Percentiles rank a stretch among this genome's conserved stretches.
Evolutionary conservation across 2,113 vertebrate genomes (phyloP).

Genomic region (Syngnathus typhle): DNA sequence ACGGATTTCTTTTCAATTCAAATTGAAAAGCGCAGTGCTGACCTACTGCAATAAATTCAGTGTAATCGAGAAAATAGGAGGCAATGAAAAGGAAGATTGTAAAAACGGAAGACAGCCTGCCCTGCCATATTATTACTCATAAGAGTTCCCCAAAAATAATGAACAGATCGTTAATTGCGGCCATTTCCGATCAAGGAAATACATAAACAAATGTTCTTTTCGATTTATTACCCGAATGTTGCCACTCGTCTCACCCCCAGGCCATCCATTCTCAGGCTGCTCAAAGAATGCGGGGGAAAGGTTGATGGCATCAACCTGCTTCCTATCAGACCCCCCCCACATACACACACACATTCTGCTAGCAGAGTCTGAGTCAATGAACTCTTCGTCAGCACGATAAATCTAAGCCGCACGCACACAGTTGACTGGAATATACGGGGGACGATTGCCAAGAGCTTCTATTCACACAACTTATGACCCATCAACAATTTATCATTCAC

Average conservation of each 20-base stretch:
- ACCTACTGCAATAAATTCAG: no score
- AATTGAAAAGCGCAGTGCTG: no score
- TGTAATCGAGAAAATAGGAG: neutral
- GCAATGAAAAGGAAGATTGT: neutral
- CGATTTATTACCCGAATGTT: neutral
- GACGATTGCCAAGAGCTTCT: slow-evolving; percentile 24
- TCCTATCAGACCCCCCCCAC: slow-evolving; percentile 46
- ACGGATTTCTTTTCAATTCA: no score
- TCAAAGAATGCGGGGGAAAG: slow-evolving; percentile 62
- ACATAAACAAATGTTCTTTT: neutral
- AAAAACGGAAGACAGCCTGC: neutral
- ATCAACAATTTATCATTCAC: slow-evolving; percentile 37
- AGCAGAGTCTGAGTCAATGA: slow-evolving; percentile 49
- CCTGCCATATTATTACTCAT: no score
- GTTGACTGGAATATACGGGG: slow-evolving; percentile 32
- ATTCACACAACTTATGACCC: slow-evolving; percentile 22
- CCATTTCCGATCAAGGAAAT: neutral
- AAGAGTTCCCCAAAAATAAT: no score
- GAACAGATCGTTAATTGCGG: neutral
- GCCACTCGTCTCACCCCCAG: slow-evolving; percentile 8
- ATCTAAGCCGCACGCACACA: slow-evolving; percentile 48
- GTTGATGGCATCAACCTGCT: slow-evolving; percentile 57
- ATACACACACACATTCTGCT: slow-evolving; percentile 12
- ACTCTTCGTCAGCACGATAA: slow-evolving; percentile 52
- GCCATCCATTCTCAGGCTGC: slow-evolving; percentile 30